Evolutionary conservation across 23 tunicate genomes (phyloP).

Genomic region (Halocynthia aurantium): DNA sequence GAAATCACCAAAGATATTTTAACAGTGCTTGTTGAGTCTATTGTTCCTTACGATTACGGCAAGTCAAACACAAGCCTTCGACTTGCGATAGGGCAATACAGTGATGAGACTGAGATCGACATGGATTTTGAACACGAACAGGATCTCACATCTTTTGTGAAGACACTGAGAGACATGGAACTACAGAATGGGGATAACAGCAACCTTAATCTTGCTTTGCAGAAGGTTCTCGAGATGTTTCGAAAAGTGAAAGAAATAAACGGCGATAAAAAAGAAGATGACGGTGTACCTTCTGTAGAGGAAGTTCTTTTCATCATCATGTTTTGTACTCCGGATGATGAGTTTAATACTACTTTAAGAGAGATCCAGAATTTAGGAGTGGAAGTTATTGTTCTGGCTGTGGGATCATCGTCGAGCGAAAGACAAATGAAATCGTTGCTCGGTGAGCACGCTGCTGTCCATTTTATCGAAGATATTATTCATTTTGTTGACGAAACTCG

Average conservation of each 20-base stretch:
- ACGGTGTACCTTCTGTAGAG: not conserved
- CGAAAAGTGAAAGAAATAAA: not conserved
- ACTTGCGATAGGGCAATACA: conserved; percentile 29
- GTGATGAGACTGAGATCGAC: conserved; percentile 16
- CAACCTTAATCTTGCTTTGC: conserved; percentile 5
- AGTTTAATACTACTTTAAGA: not conserved
- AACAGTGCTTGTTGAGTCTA: conserved; percentile 5
- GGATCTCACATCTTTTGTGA: conserved; percentile 12
- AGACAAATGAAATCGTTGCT: not conserved
- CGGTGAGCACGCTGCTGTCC: not conserved
- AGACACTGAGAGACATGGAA: conserved; percentile 27
- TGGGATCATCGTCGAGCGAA: not conserved
- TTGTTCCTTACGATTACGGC: conserved; percentile 36
- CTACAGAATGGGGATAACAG: conserved; percentile 15
- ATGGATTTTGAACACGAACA: conserved; percentile 20
- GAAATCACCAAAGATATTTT: conserved; percentile 18
- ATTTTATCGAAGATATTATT: conserved; percentile 7
- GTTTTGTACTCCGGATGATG: conserved; percentile 23
- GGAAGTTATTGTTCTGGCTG: conserved; percentile 6
- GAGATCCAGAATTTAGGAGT: conserved; percentile 3
- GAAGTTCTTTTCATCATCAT: conserved; percentile 20
- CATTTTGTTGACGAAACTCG: conserved; percentile 12
- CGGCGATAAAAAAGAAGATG: not conserved
- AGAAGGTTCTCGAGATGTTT: not conserved
- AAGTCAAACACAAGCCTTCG: conserved; percentile 12